Evolutionary conservation across 2,888 invertebrate genomes (phyloP).

Genomic region (Volucella zonaria): DNA sequence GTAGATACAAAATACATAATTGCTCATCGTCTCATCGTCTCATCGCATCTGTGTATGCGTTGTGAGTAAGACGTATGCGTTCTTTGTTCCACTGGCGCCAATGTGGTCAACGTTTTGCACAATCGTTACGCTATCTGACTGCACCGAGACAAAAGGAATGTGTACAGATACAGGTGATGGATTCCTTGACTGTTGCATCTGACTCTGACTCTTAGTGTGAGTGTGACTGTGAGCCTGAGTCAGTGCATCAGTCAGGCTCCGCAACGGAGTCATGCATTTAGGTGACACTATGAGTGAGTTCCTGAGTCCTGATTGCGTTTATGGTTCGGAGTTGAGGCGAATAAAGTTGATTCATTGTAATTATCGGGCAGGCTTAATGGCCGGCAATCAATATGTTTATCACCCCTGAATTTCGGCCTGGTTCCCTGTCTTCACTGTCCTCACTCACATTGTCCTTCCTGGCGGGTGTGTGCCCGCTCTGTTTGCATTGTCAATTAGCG

Average conservation of each 20-base stretch:
- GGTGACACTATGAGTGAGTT: conserved; percentile 69
- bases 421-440: conserved; percentile 31
- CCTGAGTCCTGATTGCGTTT: conserved; percentile 48
- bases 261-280: conserved; percentile 24
- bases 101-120: conserved; percentile 61
- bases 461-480: conserved; percentile 42
- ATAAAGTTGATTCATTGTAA: conserved; percentile 73
- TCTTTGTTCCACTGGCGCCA: conserved; percentile 55
- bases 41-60: background rate
- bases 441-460: background rate
- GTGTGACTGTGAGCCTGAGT: conserved; percentile 42
- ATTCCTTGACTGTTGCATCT: conserved; percentile 36
- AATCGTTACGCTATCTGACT: conserved; percentile 44
- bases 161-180: conserved; percentile 70
- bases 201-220: too few relatives aligned
- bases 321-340: conserved; percentile 37
- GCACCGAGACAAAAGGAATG: conserved; percentile 65
- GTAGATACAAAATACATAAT: conserved; percentile 49
- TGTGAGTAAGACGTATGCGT: conserved; percentile 13
- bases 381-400: conserved; percentile 71
- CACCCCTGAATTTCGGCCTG: conserved; percentile 64
- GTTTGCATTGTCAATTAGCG: conserved; percentile 70
- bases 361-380: conserved; percentile 72
- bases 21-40: conserved; percentile 47
- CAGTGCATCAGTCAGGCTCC: conserved; percentile 51